Base-by-base conservation (phyloP, 2,888 invertebrate species). In the Aleiodes alternator region DNA sequence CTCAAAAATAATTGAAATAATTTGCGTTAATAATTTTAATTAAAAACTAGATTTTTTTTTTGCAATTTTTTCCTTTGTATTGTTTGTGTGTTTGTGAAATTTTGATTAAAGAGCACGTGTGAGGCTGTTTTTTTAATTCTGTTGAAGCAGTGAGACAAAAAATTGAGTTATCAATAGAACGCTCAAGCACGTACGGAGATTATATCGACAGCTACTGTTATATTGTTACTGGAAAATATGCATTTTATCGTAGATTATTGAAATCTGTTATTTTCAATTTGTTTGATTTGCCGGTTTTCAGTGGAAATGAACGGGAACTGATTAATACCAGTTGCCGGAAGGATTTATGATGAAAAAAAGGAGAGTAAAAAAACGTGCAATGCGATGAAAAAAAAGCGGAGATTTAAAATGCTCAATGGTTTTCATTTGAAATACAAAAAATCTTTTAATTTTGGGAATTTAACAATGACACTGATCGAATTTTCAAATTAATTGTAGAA, bases 181-280 rank as follows among this genome's bases (percentile, higher is more conserved):
- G 59, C 38, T 2, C 34, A 38, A 38, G 59, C 59, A 59, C 59
- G 59, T 59, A 29, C 34, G 29, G 57, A 57, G 38, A 34, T 57
- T 29, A 59, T 34, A 59, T 59, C 12, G 14, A 12, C 59, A n/a
- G 14, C 5, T 31, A 31, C n/a, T 3, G 8, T n/a, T 12, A 34
- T 38, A 31, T 7, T 59, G 11, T 34, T 59, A 1, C 11, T 34
- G 59, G 59, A 59, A 59, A 59, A 59, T 59, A 59, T 59, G 59
- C n/a, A 59, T 59, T 59, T 59, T 34, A 38, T 59, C 34, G 34
- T 34, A 31, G 34, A 59, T 59, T 59, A 59, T 59, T 59, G 59
- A 59, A 59, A 9, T 38, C 59, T 31, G 34, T 12, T 34, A 59
- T 34, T 34, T 31, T n/a, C 34, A 43, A 70, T 70, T 70, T 70